Conservation (phyloP, 2,113 vertebrate species). For the Oceanodroma tethys region DNA sequence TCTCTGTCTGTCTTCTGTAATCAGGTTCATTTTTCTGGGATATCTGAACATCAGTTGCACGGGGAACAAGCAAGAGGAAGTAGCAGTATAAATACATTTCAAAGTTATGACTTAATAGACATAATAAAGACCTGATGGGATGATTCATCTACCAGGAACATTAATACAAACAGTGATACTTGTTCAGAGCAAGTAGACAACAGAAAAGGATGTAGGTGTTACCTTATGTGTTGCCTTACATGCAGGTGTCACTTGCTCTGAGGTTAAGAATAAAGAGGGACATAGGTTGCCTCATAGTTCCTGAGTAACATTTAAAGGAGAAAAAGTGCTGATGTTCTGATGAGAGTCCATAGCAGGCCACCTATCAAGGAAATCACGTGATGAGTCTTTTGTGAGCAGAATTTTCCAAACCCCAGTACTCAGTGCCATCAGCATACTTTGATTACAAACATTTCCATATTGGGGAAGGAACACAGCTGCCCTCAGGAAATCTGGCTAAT, state of each 20-base stretch:
- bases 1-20: neutral
- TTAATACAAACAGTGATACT: neutral
- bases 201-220: neutral
- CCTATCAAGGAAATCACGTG: neutral
- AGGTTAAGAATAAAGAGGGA: neutral
- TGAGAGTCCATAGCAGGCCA: neutral
- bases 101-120: neutral
- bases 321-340: neutral
- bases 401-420: neutral
- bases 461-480: neutral
- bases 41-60: neutral
- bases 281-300: neutral
- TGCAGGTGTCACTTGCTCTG: neutral
- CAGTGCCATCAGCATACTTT: neutral
- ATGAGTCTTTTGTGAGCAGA: neutral
- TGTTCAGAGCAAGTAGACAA: neutral
- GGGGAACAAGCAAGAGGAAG: neutral
- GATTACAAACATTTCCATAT: neutral
- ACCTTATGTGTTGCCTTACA: neutral
- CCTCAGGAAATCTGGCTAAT: neutral
- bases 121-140: neutral
- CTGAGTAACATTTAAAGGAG: neutral
- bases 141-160: neutral
- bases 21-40: neutral
- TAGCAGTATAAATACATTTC: neutral